Base-by-base conservation (phyloP, 2,113 vertebrate species). In the Ardeotis arabs region DNA sequence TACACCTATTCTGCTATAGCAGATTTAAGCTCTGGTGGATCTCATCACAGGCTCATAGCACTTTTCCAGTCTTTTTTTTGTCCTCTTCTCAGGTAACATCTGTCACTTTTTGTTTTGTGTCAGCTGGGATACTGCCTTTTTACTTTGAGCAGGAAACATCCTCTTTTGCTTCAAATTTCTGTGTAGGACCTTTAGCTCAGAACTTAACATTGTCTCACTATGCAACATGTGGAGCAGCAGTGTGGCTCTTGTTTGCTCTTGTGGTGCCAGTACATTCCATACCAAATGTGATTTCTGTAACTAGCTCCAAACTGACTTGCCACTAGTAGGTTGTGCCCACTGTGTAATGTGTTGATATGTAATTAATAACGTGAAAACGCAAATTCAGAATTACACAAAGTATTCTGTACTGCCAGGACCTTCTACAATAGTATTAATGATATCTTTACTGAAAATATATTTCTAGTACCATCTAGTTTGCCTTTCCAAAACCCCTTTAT, bases 161-260 rank as follows among this genome's bases (percentile, higher is more conserved):
- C 25, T 81, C 29, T 18, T 29, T 62, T 24, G 14, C 19, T 55
- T 69, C 62, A 59, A 19, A 70, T 45, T 81, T 76, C 55, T 63
- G 20, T 22, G 37, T 29, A 50, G 37, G 47, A 50, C 7, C 10
- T 50, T 63, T 76, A n/a, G 37, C 19, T 37, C n/a, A 41, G 25
- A 55, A 41, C 5, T 62, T 75, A 76, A 44, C 7, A 12, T 44
- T 76, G 9, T n/a, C 14, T 47, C 44, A 63, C 13, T 12, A 14
- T 28, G 17, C 0, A 8, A 29, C 9, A 64, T 1, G 0, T 68
- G 24, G 19, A 52, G 7, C 9, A 56, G 28, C 18, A 19, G 33
- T 47, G 27, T 35, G 44, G 27, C 6, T 53, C 3, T 23, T 64
- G 7, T 55, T 86, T 58, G 10, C 24, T 55, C 12, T 59, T 59